These are phyloP conservation scores for Rhincodon typus DNA, from an alignment of 2,797 vertebrate genomes.

Conservation along the genomic window DNA sequence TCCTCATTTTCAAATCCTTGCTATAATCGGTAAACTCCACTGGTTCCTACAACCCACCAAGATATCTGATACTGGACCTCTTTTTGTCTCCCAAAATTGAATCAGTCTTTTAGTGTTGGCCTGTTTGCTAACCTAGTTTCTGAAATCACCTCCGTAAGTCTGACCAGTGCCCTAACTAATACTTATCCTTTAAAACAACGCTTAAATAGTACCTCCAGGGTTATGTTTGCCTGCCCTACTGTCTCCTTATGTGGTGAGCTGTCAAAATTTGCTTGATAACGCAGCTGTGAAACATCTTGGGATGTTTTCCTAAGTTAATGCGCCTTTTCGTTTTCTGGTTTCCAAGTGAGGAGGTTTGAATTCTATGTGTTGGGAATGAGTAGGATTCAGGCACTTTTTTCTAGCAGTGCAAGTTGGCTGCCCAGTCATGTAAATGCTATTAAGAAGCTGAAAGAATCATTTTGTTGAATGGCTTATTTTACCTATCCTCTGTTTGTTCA, in stretches of 20 bases:
- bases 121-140: neutral
- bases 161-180: neutral
- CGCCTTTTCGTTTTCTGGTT: neutral
- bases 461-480: neutral
- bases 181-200: neutral
- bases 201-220: too few relatives aligned
- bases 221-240: neutral
- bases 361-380: neutral
- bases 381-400: neutral
- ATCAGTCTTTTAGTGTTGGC: neutral
- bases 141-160: neutral
- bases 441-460: neutral
- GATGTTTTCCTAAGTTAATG: neutral
- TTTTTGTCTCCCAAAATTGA: neutral
- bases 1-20: neutral
- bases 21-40: neutral
- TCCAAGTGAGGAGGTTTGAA: neutral
- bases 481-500: neutral
- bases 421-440: neutral
- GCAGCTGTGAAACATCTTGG: neutral
- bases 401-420: neutral
- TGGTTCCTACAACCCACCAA: neutral
- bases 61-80: neutral
- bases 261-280: neutral
- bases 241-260: neutral